Evolutionary conservation across 2,113 vertebrate species (phyloP).

Genomic region (Anolis carolinensis): DNA sequence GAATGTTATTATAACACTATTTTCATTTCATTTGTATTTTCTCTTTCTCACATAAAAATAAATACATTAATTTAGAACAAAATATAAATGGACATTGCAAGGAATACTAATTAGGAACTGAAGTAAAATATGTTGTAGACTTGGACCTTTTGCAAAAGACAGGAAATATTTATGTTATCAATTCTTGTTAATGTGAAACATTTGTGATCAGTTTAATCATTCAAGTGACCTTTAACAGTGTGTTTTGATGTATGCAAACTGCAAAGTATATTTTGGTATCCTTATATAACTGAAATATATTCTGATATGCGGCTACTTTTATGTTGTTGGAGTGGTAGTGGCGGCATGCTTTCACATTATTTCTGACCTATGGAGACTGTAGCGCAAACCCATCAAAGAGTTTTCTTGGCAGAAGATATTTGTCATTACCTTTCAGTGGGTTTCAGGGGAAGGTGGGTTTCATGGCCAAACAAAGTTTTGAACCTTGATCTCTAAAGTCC

Average conservation of each 20-base stretch:
- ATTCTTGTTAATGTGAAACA: background rate
- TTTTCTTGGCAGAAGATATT: too few species aligned
- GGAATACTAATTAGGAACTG: background rate
- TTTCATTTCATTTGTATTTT: conserved; percentile 4
- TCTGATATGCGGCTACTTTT: background rate
- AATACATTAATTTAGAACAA: background rate
- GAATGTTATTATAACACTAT: background rate
- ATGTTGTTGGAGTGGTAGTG: too few species aligned
- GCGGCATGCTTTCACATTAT: too few species aligned
- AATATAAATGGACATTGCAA: conserved; percentile 6
- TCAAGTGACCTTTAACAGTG: background rate
- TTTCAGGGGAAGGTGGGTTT: too few species aligned
- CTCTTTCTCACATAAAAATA: background rate
- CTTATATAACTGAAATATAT: background rate
- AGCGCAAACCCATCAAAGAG: too few species aligned
- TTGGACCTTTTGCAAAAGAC: background rate
- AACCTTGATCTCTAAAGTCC: too few species aligned
- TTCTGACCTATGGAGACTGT: too few species aligned
- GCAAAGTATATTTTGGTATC: background rate
- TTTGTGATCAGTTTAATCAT: background rate
- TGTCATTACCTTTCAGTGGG: too few species aligned
- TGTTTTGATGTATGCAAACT: background rate
- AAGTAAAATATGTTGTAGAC: background rate
- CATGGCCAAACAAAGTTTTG: too few species aligned
- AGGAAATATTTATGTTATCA: background rate